Conservation (phyloP, 2,797 vertebrate species). For the Helarctos malayanus region DNA sequence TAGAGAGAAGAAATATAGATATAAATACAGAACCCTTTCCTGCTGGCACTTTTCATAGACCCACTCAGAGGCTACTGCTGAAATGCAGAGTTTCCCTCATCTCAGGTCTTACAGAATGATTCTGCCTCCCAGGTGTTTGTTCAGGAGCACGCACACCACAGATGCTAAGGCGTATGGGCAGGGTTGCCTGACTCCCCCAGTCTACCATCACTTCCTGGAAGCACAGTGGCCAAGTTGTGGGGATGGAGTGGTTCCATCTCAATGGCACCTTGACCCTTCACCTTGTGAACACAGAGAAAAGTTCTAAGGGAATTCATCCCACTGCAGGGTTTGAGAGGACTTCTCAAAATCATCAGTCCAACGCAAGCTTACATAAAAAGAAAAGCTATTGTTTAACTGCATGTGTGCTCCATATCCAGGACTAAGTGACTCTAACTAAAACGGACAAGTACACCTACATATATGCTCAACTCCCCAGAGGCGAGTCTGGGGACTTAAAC, state of each 20-base stretch:
- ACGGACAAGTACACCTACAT: neutral
- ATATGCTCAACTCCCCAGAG: accelerated
- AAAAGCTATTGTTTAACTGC: neutral
- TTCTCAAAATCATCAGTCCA: neutral
- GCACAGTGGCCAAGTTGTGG: accelerated
- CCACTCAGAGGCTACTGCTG: neutral
- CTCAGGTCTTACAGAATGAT: neutral
- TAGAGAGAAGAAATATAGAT: neutral
- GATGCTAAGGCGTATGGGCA: neutral
- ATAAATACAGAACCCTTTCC: neutral
- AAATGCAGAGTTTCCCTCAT: neutral
- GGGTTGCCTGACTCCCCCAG: neutral
- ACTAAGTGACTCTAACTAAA: neutral
- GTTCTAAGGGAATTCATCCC: neutral
- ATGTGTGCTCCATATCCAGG: neutral
- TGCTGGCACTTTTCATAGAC: neutral
- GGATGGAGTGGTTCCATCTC: neutral
- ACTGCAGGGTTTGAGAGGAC: neutral
- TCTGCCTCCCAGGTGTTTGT: neutral
- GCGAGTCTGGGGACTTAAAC: neutral
- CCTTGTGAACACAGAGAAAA: neutral
- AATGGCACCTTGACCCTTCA: neutral
- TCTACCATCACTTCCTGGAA: neutral
- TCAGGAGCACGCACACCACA: neutral
- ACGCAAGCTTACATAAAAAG: neutral